Conservation (phyloP, 2,888 invertebrate species). For the Andrena bicolor region DNA sequence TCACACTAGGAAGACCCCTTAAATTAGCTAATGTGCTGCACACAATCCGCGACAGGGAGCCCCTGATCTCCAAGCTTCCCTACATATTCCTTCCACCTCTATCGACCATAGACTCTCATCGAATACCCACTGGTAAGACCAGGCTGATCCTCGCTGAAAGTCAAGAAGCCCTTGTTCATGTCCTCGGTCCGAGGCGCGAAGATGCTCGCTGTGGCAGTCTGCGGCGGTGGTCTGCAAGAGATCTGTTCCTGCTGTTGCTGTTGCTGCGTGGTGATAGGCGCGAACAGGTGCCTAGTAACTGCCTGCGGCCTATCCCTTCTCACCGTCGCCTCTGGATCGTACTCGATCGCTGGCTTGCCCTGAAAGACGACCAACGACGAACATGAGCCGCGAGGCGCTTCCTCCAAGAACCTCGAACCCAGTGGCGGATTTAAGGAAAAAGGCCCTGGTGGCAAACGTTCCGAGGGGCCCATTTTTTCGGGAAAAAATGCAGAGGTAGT, state of each 20-base stretch:
- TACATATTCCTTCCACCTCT: no score
- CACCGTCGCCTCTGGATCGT: slow-evolving; percentile 57
- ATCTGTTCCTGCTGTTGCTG: slow-evolving; percentile 67
- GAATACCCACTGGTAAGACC: slow-evolving; percentile 94
- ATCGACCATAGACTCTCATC: neutral
- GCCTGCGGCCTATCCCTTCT: slow-evolving; percentile 69
- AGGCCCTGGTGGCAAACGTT: no score
- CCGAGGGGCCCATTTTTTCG: no score
- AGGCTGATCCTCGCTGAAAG: slow-evolving; percentile 93
- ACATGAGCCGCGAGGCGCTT: no score
- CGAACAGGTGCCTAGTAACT: slow-evolving; percentile 74
- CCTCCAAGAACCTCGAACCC: no score
- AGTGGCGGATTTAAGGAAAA: no score
- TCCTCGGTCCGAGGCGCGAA: slow-evolving; percentile 94
- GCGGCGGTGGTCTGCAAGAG: slow-evolving; percentile 85
- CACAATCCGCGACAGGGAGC: no score
- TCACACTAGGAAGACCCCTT: no score
- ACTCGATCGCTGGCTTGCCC: slow-evolving; percentile 77
- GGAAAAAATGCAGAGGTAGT: no score
- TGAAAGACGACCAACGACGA: slow-evolving; percentile 49
- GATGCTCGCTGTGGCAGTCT: slow-evolving; percentile 91
- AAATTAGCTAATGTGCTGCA: no score
- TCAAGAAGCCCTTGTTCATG: slow-evolving; percentile 97
- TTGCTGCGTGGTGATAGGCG: slow-evolving; percentile 67
- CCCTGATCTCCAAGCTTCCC: no score